Conservation (phyloP, 2,888 invertebrate species). For the Callinectes sapidus region DNA sequence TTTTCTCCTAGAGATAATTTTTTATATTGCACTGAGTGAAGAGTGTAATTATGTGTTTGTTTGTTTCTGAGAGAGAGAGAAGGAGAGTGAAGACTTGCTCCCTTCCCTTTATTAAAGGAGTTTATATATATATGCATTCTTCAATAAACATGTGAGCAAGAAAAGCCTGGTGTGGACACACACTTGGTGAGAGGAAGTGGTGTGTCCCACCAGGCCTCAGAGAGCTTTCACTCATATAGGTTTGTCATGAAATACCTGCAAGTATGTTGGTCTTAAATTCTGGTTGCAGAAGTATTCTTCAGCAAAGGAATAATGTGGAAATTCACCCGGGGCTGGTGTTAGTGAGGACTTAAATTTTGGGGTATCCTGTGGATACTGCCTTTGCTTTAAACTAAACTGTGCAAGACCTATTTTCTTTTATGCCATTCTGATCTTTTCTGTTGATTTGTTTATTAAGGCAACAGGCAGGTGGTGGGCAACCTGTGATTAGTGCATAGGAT, state of each 20-base stretch:
- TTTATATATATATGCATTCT: neutral
- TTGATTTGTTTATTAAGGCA: neutral
- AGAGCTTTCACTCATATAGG: neutral
- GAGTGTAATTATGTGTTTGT: neutral
- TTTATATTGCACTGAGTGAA: constrained; percentile 29
- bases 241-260: neutral
- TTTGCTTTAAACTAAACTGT: constrained; percentile 21
- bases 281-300: neutral
- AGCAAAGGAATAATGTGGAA: neutral
- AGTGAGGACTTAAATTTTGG: constrained; percentile 17
- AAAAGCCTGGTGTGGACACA: neutral
- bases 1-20: constrained; percentile 29
- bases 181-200: neutral
- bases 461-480: neutral
- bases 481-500: neutral
- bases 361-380: constrained; percentile 31
- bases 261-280: neutral
- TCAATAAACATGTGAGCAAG: neutral
- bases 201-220: neutral
- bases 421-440: neutral
- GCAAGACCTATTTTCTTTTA: neutral
- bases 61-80: neutral
- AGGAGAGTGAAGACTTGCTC: neutral
- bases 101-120: neutral
- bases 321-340: neutral